phyloP scores from a whole-genome alignment of 2,113 vertebrate species.

The Antechinus flavipes region DNA sequence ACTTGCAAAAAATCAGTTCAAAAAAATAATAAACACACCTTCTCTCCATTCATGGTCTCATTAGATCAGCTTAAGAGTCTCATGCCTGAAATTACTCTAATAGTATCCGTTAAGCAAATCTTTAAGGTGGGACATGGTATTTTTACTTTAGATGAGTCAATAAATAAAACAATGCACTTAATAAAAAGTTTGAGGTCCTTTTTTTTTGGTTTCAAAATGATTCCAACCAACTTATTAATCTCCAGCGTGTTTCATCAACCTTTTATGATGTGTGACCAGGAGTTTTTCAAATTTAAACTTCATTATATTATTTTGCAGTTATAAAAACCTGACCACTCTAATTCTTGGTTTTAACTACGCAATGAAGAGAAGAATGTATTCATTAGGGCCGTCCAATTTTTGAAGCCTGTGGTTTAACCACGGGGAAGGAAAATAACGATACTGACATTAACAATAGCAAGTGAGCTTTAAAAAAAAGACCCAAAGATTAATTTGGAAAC shows the following conservation, averaged over 20 bases:
- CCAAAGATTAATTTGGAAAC: conserved; percentile 73
- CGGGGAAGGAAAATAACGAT: conserved; percentile 52
- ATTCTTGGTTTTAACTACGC: conserved; percentile 62
- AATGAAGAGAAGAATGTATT: conserved; percentile 62
- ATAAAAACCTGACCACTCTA: conserved; percentile 65
- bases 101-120: conserved; percentile 32
- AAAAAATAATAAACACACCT: conserved; percentile 61
- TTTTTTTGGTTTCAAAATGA: conserved; percentile 72
- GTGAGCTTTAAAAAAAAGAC: not conserved
- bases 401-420: conserved; percentile 41
- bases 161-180: conserved; percentile 74
- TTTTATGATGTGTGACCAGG: conserved; percentile 79
- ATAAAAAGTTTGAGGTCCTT: conserved; percentile 61
- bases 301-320: conserved; percentile 79
- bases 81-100: not conserved
- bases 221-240: conserved; percentile 76
- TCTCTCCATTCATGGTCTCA: conserved; percentile 45
- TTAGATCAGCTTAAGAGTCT: conserved; percentile 21
- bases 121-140: conserved; percentile 62
- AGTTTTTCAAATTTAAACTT: conserved; percentile 78
- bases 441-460: conserved; percentile 38
- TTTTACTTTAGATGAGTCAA: conserved; percentile 59
- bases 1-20: conserved; percentile 7
- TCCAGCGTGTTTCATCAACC: conserved; percentile 81
- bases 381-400: conserved; percentile 12